Evolutionary conservation across 2,113 vertebrate genomes (phyloP), one percentile per base, ranked within the genome.

Genomic region (Pollimyrus isidori): DNA sequence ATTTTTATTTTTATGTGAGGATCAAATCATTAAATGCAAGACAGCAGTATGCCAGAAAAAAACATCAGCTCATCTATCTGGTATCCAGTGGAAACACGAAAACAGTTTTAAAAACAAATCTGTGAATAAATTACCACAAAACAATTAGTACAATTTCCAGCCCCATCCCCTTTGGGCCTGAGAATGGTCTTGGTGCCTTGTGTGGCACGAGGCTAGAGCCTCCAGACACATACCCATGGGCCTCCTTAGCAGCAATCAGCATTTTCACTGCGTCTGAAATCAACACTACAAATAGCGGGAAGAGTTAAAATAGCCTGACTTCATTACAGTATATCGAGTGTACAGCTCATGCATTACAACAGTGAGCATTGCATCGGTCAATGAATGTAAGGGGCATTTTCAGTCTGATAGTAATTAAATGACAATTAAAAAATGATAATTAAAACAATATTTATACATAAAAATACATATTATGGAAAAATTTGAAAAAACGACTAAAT

Each of bases 281-380:
- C 13, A 52, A n/a, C n/a, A 62, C 89, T 46, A 49, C 30, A 46
- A 80, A 80, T 49, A 87, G 89, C 89, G 39, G 89, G 30, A 87
- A 87, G 69, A 80, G 46, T 45, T 73, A 65, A 86, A 87, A 89
- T 73, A 87, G 21, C 83, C 62, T 42, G 45, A 26, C 30, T 87
- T 73, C 46, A 89, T n/a, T 52, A 23, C 58, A 89, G 39, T 52
- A 23, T 7, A 49, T 23, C 5, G 49, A 35, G 1, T 10, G 23
- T 45, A 80, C 62, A 42, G 19, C 15, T 52, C 39, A 17, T 49
- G n/a, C 30, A 89, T 86, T 45, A 42, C 46, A 86, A 89, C 48
- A 52, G 48, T 42, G 73, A 53, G 73, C 35, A 53, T 56, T 11
- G 13, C 45, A 30, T 3, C 17, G 1, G 45, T 13, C 7, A 89